Evolutionary conservation across 92 coral and sea anemone species (phyloP), one percentile per base, ranked within the genome.

Genomic region (Umimayanthus kanabou): DNA sequence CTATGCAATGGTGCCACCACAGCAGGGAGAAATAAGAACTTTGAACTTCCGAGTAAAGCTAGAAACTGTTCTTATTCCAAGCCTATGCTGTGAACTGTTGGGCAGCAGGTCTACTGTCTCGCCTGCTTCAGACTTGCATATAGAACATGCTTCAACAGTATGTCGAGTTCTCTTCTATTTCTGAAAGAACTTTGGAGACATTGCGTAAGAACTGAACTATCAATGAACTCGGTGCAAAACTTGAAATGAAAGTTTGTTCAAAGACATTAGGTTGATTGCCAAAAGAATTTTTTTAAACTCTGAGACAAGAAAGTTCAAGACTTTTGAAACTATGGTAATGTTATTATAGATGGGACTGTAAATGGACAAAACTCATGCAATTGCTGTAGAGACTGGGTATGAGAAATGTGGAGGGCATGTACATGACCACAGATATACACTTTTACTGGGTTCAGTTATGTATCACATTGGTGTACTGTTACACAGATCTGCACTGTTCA

Each of bases 1-100:
- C 87, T 69, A 47, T 69, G 55, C 77, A 83, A 45, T 45, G 87
- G 87, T 74, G 67, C 64, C 87, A 71, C 87, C 47, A 83, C 87
- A 70, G 87, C 87, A 83, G 55, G 64, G 87, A 83, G 37, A 71
- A 70, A 28, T 83, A 83, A 83, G 77, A 83, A 45, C 87, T 83
- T 28, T 83, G 79, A 83, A 83, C 64, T 47, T 18, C 77, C 69
- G 29, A 45, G 78, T 83, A 72, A 43, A 69, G 87, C 87, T 83
- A 83, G 37, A 26, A 69, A 69, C 87, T 83, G 87, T 83, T 83
- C 61, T 83, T 83, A 69, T 83, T 64, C 57, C 29, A 18, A 69
- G 87, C 73, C 77, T 43, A 40, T 83, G 87, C 66, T 71, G 77
- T 83, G 87, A 83, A 83, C 87, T 83, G 79, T 25, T 43, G 40